Percentiles rank a stretch among this genome's conserved stretches.
Evolutionary conservation across 1,140 invertebrate genomes (phyloP).

Genomic region (Epicauta chinensis): DNA sequence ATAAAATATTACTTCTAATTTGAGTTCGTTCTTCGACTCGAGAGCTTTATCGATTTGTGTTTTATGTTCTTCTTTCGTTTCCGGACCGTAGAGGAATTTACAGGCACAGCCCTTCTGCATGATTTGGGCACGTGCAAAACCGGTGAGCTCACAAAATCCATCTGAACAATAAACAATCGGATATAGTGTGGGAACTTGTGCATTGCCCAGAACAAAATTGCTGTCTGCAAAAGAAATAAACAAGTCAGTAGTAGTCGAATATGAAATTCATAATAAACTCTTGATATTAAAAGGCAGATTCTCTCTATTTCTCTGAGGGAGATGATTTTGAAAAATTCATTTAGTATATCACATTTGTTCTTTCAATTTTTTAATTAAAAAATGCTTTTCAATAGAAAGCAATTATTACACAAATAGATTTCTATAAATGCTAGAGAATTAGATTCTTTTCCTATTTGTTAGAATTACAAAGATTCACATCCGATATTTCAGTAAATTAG

Average conservation of each 20-base stretch:
- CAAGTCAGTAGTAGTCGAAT: background rate
- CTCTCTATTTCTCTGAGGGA: too few relatives aligned
- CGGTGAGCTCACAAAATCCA: conserved; percentile 95
- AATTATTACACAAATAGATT: too few relatives aligned
- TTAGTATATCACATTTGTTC: too few relatives aligned
- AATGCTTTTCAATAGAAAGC: too few relatives aligned
- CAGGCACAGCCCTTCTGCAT: conserved; percentile 96
- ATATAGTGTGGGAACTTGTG: conserved; percentile 80
- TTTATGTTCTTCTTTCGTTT: conserved; percentile 84
- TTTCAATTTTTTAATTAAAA: too few relatives aligned
- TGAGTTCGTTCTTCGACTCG: conserved; percentile 84
- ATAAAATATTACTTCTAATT: conserved; percentile 90
- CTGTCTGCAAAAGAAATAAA: conserved; percentile 69
- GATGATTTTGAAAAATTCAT: too few relatives aligned
- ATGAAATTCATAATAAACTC: too few relatives aligned
- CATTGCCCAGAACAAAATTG: conserved; percentile 96
- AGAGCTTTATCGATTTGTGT: conserved; percentile 83
- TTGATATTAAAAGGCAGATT: too few relatives aligned
- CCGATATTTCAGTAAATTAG: too few relatives aligned
- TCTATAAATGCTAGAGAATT: too few relatives aligned
- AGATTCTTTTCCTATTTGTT: too few relatives aligned
- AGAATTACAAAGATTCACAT: too few relatives aligned
- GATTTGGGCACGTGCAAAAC: conserved; percentile 87
- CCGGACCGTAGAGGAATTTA: conserved; percentile 89
- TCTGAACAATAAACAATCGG: conserved; percentile 98